Evolutionary conservation across 2,797 vertebrate species (phyloP).

Genomic region (Microchirus variegatus): DNA sequence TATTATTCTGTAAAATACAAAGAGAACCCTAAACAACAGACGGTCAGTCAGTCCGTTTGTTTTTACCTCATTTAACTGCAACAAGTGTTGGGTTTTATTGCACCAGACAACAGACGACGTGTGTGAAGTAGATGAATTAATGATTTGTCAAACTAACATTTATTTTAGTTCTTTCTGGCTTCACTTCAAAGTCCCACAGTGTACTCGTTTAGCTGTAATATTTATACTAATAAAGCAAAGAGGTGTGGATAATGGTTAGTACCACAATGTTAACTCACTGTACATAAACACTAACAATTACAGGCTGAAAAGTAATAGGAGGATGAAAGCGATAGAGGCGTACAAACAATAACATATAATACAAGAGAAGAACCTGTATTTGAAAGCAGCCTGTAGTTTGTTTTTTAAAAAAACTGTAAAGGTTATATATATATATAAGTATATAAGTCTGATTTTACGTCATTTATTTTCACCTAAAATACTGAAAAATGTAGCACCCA

Average conservation of each 20-base stretch:
- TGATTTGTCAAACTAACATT: background rate
- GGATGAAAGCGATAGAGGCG: background rate
- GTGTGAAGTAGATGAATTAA: background rate
- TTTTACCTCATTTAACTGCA: constrained; percentile 8
- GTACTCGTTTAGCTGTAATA: constrained; percentile 9
- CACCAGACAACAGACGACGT: constrained; percentile 38
- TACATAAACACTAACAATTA: constrained; percentile 30
- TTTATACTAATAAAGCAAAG: constrained; percentile 1
- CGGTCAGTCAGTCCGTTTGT: constrained; percentile 25
- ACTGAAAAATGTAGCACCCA: background rate
- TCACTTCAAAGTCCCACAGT: constrained; percentile 6
- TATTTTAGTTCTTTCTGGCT: constrained; percentile 3
- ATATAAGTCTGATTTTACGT: background rate
- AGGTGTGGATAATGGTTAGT: constrained; percentile 26
- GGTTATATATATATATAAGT: constrained; percentile 3
- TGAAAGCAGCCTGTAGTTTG: constrained; percentile 18
- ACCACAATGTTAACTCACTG: constrained; percentile 20
- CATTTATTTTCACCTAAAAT: no score
- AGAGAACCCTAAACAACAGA: constrained; percentile 8
- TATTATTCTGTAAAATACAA: constrained; percentile 26
- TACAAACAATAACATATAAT: constrained; percentile 24
- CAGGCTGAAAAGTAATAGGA: constrained; percentile 21
- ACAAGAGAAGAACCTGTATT: constrained; percentile 24
- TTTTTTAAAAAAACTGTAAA: background rate
- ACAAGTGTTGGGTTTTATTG: constrained; percentile 30